Evolutionary conservation across 2,888 invertebrate genomes (phyloP).

Genomic region (Mystacides longicornis): DNA sequence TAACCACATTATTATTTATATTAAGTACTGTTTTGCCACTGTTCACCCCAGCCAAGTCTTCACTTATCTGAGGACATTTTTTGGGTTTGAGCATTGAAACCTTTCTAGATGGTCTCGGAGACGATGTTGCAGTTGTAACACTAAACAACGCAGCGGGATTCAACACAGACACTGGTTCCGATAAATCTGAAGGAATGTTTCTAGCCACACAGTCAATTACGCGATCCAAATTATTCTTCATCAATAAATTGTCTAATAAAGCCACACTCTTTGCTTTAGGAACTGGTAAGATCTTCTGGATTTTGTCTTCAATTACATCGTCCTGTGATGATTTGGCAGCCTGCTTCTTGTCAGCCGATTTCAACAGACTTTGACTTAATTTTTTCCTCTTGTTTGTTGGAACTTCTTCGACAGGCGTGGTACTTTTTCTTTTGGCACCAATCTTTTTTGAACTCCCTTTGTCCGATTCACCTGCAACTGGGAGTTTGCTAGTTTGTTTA

Average conservation of each 20-base stretch:
- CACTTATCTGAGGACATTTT: constrained; percentile 28
- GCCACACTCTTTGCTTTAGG: constrained; percentile 45
- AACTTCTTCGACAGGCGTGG: constrained; percentile 25
- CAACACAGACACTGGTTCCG: neutral
- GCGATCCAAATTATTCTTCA: constrained; percentile 52
- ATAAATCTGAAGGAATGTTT: constrained; percentile 34
- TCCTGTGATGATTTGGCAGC: constrained; percentile 28
- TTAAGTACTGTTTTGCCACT: constrained; percentile 35
- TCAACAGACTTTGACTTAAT: constrained; percentile 20
- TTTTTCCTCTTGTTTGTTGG: constrained; percentile 32
- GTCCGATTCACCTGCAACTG: constrained; percentile 22
- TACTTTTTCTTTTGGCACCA: constrained; percentile 30
- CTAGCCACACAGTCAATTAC: constrained; percentile 37
- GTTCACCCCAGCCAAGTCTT: constrained; percentile 24
- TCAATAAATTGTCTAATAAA: constrained; percentile 49
- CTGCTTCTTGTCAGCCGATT: constrained; percentile 21
- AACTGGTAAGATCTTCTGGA: constrained; percentile 17
- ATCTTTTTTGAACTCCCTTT: constrained; percentile 17
- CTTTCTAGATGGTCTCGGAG: constrained; percentile 15
- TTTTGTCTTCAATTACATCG: constrained; percentile 30
- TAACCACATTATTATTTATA: constrained; percentile 46
- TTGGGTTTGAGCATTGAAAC: constrained; percentile 29
- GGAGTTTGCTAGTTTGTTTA: constrained; percentile 11
- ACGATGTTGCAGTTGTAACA: constrained; percentile 28
- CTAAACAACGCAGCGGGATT: constrained; percentile 30